Percentiles rank a stretch among this genome's conserved stretches.
Conservation (phyloP, 2,113 vertebrate genomes). For the Amia ocellicauda region DNA sequence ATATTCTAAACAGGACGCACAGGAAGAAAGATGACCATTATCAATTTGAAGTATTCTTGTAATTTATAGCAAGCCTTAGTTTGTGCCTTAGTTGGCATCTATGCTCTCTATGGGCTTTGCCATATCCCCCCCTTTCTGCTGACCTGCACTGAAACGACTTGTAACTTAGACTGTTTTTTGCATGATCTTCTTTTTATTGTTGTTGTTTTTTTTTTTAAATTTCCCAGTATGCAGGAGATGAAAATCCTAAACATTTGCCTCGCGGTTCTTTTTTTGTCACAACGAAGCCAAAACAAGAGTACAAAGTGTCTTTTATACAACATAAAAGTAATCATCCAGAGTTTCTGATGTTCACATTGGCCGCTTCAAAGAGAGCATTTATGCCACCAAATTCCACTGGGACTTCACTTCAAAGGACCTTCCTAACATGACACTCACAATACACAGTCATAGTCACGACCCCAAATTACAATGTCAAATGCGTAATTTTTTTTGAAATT, state of each 20-base stretch:
- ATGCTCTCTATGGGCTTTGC: background rate
- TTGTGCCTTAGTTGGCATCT: background rate
- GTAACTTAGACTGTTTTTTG: background rate
- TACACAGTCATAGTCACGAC: background rate
- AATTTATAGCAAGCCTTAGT: background rate
- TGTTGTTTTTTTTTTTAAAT: background rate
- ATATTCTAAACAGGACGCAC: background rate
- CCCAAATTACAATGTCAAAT: background rate
- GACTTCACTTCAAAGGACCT: background rate
- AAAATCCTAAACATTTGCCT: conserved; percentile 11
- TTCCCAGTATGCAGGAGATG: background rate
- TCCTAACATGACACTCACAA: background rate
- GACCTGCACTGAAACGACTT: too few species aligned
- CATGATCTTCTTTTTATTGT: background rate
- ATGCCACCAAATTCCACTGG: conserved; percentile 16
- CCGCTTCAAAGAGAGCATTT: conserved; percentile 11
- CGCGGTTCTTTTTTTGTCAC: conserved; percentile 8
- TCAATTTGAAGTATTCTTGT: background rate
- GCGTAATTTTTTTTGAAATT: conserved; percentile 7
- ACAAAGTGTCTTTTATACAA: conserved; percentile 20
- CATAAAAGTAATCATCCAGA: conserved; percentile 15
- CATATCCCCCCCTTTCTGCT: too few species aligned
- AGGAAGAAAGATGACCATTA: background rate
- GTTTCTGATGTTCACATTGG: conserved; percentile 10
- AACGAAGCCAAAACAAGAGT: conserved; percentile 17